A percentile compares a stretch with the other conserved stretches of the same genome.
Evolutionary conservation across 2,113 vertebrate genomes (phyloP).

Genomic region (Tetrao urogallus): DNA sequence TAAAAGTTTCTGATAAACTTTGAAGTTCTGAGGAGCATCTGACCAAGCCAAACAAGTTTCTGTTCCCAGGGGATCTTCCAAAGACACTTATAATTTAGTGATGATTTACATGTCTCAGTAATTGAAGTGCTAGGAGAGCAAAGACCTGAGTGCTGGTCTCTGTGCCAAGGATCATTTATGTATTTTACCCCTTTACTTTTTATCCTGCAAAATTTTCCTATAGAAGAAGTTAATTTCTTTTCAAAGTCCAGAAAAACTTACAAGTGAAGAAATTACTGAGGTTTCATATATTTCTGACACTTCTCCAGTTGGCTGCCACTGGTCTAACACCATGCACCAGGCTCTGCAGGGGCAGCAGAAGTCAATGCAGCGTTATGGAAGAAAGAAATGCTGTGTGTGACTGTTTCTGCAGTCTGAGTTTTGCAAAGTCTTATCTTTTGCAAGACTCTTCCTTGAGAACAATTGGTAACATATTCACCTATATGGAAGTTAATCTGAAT

Average conservation of each 20-base stretch:
- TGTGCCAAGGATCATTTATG: accelerated
- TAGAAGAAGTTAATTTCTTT: neutral
- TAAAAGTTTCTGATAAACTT: constrained; percentile 56
- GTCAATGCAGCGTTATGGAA: neutral
- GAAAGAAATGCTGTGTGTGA: neutral
- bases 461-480: neutral
- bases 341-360: neutral
- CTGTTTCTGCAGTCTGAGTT: neutral
- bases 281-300: neutral
- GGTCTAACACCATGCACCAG: neutral
- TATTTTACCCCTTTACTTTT: neutral
- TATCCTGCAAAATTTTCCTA: neutral
- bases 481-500: neutral
- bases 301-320: accelerated
- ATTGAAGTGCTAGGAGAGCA: neutral
- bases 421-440: neutral
- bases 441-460: neutral
- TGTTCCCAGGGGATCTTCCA: constrained; percentile 31
- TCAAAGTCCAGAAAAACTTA: neutral
- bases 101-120: constrained; percentile 42
- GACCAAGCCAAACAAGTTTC: constrained; percentile 28
- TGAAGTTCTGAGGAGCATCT: constrained; percentile 4
- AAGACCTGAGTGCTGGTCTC: neutral
- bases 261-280: neutral
- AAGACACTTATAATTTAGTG: neutral